Evolutionary conservation across 2,888 invertebrate genomes (phyloP), one percentile per base, ranked within the genome.

Genomic region (Odontomyia ornata): DNA sequence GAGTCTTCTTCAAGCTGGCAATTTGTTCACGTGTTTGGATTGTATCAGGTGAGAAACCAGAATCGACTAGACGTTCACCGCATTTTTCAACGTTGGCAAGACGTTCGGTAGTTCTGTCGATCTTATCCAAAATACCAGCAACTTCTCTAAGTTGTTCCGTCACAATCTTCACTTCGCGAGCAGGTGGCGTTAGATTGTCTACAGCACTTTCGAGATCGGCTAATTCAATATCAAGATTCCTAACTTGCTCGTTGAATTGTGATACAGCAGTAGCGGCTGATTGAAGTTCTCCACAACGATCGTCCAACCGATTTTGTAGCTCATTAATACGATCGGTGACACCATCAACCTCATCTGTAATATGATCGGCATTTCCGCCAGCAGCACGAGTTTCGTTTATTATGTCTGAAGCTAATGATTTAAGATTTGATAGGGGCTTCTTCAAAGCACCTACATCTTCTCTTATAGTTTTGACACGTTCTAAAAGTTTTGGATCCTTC

Each of bases 161-260:
- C 0, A 98, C 93, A 0, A 92, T 91, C 84, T 95, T 94, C 62
- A 96, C 90, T 84, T 98, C 98, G 21, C 98, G 90, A 0, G 93
- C 97, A 0, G 96, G 93, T 0, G 97, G 93, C 83, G 93, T 93
- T 91, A 97, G 93, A 46, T 89, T 88, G 82, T 96, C 95, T 47
- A 98, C 87, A 80, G 96, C 95, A 76, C 91, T 91, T 84, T 98
- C 97, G 75, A 98, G 86, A 76, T 91, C 91, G 0, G 92, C 90
- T 1, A 98, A 87, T 84, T 96, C 93, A 80, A 92, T 90, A 23
- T 91, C 91, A 0, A 97, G 88, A 56, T 87, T 89, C 86, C 96
- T 96, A 15, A 96, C 92, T 87, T 94, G 93, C 79, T 96, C 95
- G 87, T 95, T 95, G 88, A 96, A 96, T 82, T 94, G 93, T 0